Conservation (phyloP, 2,888 invertebrate species). For the Crioceris asparagi region DNA sequence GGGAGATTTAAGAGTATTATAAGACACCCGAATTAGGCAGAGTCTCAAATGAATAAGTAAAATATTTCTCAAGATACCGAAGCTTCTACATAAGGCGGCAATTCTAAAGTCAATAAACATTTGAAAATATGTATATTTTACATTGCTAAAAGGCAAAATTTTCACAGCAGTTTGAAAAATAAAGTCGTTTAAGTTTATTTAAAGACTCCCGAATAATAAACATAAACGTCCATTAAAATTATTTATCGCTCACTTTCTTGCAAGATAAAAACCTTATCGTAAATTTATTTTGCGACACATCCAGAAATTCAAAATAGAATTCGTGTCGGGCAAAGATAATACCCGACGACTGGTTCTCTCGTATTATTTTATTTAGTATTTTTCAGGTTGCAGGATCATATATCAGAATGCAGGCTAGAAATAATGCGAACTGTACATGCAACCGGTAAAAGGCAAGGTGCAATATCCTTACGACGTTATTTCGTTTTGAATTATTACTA, state of each 20-base stretch:
- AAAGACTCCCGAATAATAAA: too few species aligned
- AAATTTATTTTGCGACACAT: constrained; percentile 9
- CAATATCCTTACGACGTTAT: constrained; percentile 28
- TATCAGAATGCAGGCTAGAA: constrained; percentile 19
- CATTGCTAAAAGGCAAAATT: too few species aligned
- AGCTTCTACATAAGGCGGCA: too few species aligned
- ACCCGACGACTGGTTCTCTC: constrained; percentile 8
- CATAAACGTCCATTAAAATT: background rate
- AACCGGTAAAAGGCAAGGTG: constrained; percentile 28
- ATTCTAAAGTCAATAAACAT: too few species aligned
- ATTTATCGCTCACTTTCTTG: background rate
- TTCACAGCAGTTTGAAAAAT: too few species aligned
- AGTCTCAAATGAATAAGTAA: too few species aligned
- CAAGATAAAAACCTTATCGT: background rate
- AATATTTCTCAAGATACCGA: too few species aligned
- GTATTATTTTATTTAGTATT: constrained; percentile 27
- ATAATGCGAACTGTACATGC: constrained; percentile 30
- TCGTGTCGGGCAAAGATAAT: constrained; percentile 28
- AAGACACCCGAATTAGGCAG: too few species aligned
- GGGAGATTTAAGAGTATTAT: too few species aligned
- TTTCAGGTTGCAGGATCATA: constrained; percentile 25
- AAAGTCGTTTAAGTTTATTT: too few species aligned
- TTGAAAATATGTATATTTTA: too few species aligned
- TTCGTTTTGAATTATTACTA: constrained; percentile 27
- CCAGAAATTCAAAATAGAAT: constrained; percentile 23